Percentiles rank a stretch among this genome's conserved stretches.
These are phyloP conservation scores for Drosophila watanabei DNA, from an alignment of 1,140 invertebrate genomes.

Conservation along the genomic window DNA sequence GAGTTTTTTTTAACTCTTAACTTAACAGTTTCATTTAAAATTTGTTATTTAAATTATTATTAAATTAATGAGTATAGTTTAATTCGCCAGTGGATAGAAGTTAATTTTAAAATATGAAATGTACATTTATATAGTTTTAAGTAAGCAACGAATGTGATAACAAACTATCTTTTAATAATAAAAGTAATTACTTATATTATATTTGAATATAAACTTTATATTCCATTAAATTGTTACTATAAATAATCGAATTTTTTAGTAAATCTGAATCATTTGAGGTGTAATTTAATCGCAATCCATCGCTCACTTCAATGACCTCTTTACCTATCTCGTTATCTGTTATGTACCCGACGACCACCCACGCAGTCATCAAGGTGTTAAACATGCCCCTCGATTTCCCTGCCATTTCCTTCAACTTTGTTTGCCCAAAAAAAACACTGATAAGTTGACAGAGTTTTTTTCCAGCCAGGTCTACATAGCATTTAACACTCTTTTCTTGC, in stretches of 20 bases:
- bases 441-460: slow-evolving; percentile 62
- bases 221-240: background rate
- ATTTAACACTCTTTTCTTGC: slow-evolving; percentile 59
- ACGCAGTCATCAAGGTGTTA: slow-evolving; percentile 63
- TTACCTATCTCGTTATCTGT: slow-evolving; percentile 37
- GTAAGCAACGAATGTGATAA: no score
- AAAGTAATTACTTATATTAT: background rate
- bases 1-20: background rate
- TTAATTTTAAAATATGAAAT: no score
- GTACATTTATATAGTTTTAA: no score
- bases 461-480: slow-evolving; percentile 61
- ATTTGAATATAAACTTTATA: background rate
- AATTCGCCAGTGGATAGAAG: no score
- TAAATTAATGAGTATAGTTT: no score
- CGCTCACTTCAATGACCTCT: slow-evolving; percentile 26
- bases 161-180: background rate
- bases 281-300: slow-evolving; percentile 15
- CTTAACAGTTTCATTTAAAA: no score
- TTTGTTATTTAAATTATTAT: no score
- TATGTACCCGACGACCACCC: slow-evolving; percentile 54
- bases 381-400: slow-evolving; percentile 42
- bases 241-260: background rate
- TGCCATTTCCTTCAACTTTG: slow-evolving; percentile 40
- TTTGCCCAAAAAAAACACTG: slow-evolving; percentile 49
- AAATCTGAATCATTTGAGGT: slow-evolving; percentile 4